Evolutionary conservation across 92 coral and sea anemone genomes (phyloP).

Genomic region (Parazoanthus swiftii): DNA sequence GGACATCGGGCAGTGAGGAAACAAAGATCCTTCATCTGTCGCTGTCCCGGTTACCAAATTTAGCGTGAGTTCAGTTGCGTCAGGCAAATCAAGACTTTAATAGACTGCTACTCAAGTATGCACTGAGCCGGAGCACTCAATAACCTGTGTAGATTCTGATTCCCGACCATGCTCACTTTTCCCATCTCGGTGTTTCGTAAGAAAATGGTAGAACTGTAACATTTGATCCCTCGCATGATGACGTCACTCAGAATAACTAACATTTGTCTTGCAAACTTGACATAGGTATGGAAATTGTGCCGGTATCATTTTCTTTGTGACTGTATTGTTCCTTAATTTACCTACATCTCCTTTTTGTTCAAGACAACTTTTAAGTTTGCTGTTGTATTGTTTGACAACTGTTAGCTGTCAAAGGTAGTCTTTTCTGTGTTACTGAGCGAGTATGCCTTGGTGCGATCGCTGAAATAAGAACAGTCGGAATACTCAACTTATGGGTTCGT

Average conservation of each 20-base stretch:
- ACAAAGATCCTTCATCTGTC: background rate
- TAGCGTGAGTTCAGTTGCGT: background rate
- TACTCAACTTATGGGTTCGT: too few species aligned
- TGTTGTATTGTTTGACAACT: too few species aligned
- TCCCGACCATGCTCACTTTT: background rate
- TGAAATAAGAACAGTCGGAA: too few species aligned
- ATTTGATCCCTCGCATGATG: background rate
- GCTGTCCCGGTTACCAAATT: background rate
- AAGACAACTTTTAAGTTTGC: too few species aligned
- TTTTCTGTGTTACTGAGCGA: too few species aligned
- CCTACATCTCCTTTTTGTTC: too few species aligned
- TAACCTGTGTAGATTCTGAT: background rate
- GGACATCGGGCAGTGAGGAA: background rate
- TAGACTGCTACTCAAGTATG: background rate
- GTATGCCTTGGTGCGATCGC: too few species aligned
- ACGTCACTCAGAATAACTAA: background rate
- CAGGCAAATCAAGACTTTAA: background rate
- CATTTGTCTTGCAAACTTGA: too few species aligned
- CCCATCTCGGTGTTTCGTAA: background rate
- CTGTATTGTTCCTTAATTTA: too few species aligned
- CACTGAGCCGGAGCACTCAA: background rate
- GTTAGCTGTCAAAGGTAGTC: too few species aligned
- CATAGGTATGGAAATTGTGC: too few species aligned
- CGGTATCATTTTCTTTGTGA: background rate
- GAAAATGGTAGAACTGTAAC: background rate